Base-by-base conservation (phyloP, 1,140 invertebrate genomes). In the Brachionus paranguensis region DNA sequence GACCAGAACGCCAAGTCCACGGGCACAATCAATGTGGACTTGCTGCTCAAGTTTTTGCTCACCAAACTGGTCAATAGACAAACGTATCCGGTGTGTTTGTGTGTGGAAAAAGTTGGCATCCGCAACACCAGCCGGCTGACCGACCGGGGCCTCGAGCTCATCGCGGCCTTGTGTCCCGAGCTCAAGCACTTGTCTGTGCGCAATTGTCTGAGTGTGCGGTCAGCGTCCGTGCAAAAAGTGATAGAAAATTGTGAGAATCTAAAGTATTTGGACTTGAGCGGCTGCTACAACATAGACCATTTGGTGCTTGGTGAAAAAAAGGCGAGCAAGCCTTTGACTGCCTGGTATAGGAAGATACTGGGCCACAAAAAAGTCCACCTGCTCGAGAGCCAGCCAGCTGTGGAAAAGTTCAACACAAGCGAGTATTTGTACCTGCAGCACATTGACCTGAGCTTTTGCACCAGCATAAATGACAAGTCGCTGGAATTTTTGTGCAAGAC, bases 201-300 rank as follows among this genome's bases (percentile, higher is more conserved):
- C 20, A 76, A 76, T 53, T 76, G 72, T 76, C 27, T 76, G 8
- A 27, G 20, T 6, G 33, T 76, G 5, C 50, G 43, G 14, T 53
- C 72, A 0, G 3, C 20, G 29, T 47, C 72, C n/a, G 29, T 76
- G 10, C 45, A 76, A 24, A 76, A 76, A 53, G 27, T 76, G 11
- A 14, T 76, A 8, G 45, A 76, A 76, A 76, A 24, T 76, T 76
- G 72, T 53, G 72, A 76, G 43, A 76, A 76, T 76, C 50, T 76
- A 33, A 76, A 76, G 47, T 76, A 76, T 76, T 33, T 76, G 24
- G 72, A 76, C 27, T 12, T 76, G 50, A 53, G 20, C n/a, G 72
- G 72, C 3, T 50, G 72, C 43, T 76, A 24, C 20, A 76, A 76
- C 27, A 17, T 76, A 11, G 33, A 17, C 3, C 11, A 47, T 47